phyloP scores from a whole-genome alignment of 2,113 vertebrate genomes.

The Barnardius zonarius region DNA sequence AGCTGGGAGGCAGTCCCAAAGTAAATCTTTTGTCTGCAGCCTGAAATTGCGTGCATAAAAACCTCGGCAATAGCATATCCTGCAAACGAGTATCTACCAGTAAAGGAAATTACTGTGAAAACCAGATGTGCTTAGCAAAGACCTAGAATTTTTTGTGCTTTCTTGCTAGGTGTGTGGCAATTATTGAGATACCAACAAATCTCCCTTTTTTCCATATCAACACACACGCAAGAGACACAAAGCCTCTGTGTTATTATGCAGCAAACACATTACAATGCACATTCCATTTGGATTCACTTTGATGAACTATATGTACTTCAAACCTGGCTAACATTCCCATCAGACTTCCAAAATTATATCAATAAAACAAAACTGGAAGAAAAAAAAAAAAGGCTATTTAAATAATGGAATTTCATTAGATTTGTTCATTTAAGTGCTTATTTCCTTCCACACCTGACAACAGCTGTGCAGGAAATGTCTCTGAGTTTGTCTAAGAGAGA shows the following conservation, averaged over 20 bases:
- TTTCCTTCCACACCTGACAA: not conserved
- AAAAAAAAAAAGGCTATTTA: not conserved
- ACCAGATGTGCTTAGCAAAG: not conserved
- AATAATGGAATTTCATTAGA: not conserved
- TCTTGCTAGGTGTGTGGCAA: not conserved
- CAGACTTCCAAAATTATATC: not conserved
- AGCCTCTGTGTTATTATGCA: not conserved
- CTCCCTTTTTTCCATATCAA: not conserved
- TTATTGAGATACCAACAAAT: not conserved
- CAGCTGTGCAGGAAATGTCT: not conserved
- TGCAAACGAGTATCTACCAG: not conserved
- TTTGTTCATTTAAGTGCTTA: not conserved
- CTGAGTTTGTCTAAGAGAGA: not conserved
- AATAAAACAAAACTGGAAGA: not conserved
- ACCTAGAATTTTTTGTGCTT: not conserved
- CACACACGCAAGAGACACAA: not conserved
- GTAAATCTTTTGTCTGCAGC: slow-evolving; percentile 8
- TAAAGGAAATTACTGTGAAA: slow-evolving; percentile 12
- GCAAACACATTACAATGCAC: not conserved
- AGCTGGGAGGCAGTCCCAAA: not conserved
- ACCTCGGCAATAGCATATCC: not conserved
- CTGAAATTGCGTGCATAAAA: not conserved
- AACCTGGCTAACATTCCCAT: not conserved
- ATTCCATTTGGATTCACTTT: not conserved
- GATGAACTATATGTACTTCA: not conserved